These are phyloP conservation scores for Helogale parvula DNA, from an alignment of 2,113 vertebrate genomes.

Conservation along the genomic window DNA sequence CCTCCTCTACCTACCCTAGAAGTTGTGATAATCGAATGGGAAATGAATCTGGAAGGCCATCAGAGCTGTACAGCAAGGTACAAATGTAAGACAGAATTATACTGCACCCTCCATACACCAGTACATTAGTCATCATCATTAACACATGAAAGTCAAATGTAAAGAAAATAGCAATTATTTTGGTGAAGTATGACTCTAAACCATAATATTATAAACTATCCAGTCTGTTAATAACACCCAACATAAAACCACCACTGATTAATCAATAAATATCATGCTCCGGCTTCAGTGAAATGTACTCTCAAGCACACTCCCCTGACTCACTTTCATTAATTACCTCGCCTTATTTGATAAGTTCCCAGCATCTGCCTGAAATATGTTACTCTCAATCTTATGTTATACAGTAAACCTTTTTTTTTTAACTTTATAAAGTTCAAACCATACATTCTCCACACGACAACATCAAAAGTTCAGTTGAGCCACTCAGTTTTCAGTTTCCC, in stretches of 20 bases:
- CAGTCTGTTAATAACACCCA: constrained; percentile 47
- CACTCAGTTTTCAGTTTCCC: constrained; percentile 58
- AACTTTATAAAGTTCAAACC: not conserved
- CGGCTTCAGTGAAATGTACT: constrained; percentile 34
- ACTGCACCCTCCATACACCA: not conserved
- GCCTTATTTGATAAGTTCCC: not conserved
- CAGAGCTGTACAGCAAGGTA: not conserved
- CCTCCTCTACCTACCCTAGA: not conserved
- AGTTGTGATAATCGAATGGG: not conserved
- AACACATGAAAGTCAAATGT: not conserved
- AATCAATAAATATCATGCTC: constrained; percentile 50
- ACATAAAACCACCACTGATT: constrained; percentile 56
- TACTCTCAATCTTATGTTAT: not conserved
- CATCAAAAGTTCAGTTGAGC: constrained; percentile 46
- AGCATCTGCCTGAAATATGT: not conserved
- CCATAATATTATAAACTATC: constrained; percentile 27
- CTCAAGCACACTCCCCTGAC: not conserved
- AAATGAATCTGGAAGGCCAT: not conserved
- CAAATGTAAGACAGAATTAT: not conserved
- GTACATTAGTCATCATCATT: not conserved
- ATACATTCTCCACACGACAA: not conserved
- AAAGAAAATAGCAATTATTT: constrained; percentile 41
- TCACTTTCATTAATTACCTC: not conserved
- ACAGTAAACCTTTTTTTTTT: not conserved
- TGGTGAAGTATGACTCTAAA: constrained; percentile 18